Evolutionary conservation across 2,113 vertebrate species (phyloP).

Genomic region (Oryzias javanicus): DNA sequence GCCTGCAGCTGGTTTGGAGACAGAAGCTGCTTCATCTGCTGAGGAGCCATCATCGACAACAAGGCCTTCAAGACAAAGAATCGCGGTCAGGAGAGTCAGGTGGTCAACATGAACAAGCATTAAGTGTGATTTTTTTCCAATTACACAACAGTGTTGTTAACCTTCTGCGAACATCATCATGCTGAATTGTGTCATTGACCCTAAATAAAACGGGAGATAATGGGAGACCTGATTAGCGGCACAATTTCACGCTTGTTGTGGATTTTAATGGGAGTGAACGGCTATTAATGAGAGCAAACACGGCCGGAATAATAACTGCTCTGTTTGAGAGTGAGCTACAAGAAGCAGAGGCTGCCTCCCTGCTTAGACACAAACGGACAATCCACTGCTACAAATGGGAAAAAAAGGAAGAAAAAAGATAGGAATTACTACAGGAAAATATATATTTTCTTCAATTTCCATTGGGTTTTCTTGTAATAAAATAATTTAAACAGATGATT

Average conservation of each 20-base stretch:
- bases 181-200: constrained; percentile 53
- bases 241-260: constrained; percentile 77
- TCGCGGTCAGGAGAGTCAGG: constrained; percentile 25
- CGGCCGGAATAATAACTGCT: constrained; percentile 68
- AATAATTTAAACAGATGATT: too few species aligned
- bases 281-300: constrained; percentile 69
- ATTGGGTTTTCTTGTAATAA: too few species aligned
- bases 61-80: constrained; percentile 77
- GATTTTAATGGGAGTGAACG: constrained; percentile 69
- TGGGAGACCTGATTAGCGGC: constrained; percentile 65
- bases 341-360: constrained; percentile 24
- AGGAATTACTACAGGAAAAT: too few species aligned
- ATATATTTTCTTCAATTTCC: too few species aligned
- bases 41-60: constrained; percentile 92
- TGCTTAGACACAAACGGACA: constrained; percentile 24
- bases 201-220: constrained; percentile 52
- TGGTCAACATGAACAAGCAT: constrained; percentile 53
- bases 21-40: constrained; percentile 91
- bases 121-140: constrained; percentile 38
- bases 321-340: constrained; percentile 18
- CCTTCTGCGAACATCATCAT: constrained; percentile 50
- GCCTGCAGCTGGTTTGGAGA: constrained; percentile 90
- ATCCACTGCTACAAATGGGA: constrained; percentile 18
- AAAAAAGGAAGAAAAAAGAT: too few species aligned
- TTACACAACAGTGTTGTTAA: constrained; percentile 46